Conservation (phyloP, 92 coral and sea anemone genomes). For the Heteractis magnifica region DNA sequence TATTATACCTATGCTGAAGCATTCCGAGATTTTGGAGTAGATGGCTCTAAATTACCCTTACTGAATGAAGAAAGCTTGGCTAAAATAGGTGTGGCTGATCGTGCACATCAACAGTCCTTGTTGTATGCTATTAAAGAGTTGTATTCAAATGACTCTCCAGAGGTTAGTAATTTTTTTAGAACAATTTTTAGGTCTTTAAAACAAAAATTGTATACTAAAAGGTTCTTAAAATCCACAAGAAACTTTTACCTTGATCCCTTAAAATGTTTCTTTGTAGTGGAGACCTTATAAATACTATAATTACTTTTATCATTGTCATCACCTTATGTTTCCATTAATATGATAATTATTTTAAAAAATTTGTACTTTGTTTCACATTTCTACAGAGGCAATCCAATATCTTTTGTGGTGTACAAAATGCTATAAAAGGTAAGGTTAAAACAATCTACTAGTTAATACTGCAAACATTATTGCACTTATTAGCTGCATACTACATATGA, state of each 20-base stretch:
- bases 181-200: too few relatives aligned
- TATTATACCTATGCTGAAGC: slow-evolving; percentile 71
- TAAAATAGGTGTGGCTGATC: slow-evolving; percentile 65
- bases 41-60: slow-evolving; percentile 51
- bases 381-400: slow-evolving; percentile 19
- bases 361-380: neutral
- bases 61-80: slow-evolving; percentile 51
- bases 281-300: too few relatives aligned
- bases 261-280: too few relatives aligned
- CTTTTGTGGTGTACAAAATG: slow-evolving; percentile 54
- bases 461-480: neutral
- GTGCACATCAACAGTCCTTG: slow-evolving; percentile 66
- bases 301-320: too few relatives aligned
- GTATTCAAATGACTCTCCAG: slow-evolving; percentile 64
- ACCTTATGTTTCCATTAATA: too few relatives aligned
- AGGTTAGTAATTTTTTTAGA: slow-evolving; percentile 44
- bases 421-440: slow-evolving; percentile 41
- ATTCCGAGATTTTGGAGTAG: slow-evolving; percentile 62
- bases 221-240: too few relatives aligned
- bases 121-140: slow-evolving; percentile 74
- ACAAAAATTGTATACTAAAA: too few relatives aligned
- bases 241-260: neutral
- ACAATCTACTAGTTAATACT: neutral
- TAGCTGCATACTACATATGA: neutral
- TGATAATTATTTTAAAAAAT: too few relatives aligned